A percentile compares a stretch with the other conserved stretches of the same genome.
Conservation (phyloP, 2,797 vertebrate genomes). For the Anguilla obscura region DNA sequence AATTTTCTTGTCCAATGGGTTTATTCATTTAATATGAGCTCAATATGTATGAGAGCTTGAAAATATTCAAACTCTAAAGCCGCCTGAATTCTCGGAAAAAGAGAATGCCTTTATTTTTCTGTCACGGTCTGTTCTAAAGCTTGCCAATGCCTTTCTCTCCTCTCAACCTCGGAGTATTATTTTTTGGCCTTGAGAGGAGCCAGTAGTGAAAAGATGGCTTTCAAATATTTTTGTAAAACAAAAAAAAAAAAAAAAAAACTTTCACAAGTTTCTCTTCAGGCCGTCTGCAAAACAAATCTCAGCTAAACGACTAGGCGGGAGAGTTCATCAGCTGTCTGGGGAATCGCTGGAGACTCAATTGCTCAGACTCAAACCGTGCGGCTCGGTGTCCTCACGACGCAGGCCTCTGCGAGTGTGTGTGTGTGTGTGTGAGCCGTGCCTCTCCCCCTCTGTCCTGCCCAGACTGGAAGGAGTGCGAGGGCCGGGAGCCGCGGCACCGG, state of each 20-base stretch:
- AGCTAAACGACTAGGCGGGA: not conserved
- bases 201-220: conserved; percentile 4
- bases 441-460: conserved; percentile 54
- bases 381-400: not conserved
- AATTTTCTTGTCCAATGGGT: conserved; percentile 2
- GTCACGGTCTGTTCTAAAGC: conserved; percentile 41
- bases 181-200: conserved; percentile 37
- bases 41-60: not conserved
- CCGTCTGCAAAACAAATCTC: not conserved
- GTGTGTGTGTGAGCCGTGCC: conserved; percentile 62
- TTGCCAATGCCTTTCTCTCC: conserved; percentile 23
- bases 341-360: not conserved
- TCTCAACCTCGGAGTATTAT: conserved; percentile 40
- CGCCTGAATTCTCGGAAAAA: conserved; percentile 34
- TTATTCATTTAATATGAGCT: not conserved
- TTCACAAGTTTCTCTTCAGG: not conserved
- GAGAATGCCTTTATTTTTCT: conserved; percentile 32
- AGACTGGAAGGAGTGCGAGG: conserved; percentile 95
- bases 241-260: conserved; percentile 5
- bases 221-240: not conserved
- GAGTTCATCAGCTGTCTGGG: not conserved
- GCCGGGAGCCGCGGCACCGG: conserved; percentile 78
- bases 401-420: not conserved
- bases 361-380: not conserved
- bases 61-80: conserved; percentile 10